phyloP scores from a whole-genome alignment of 1,140 invertebrate genomes.

The Trichomalopsis sarcophagae region DNA sequence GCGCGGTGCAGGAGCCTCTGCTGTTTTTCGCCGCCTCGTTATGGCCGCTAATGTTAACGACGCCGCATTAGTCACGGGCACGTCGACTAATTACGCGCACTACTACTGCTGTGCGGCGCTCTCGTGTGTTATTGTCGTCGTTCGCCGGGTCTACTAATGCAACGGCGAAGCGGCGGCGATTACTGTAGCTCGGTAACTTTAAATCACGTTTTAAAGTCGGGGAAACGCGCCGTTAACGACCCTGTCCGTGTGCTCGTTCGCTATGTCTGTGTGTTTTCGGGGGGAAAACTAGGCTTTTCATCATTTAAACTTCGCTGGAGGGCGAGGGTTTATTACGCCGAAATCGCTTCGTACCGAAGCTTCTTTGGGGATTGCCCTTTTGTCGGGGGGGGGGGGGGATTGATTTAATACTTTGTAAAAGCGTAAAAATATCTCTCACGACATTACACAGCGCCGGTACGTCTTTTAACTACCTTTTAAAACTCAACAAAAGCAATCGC shows the following conservation, averaged over 20 bases:
- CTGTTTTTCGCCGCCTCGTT: not conserved
- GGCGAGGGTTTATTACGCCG: not conserved
- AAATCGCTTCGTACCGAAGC: not conserved
- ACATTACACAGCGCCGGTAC: too few species aligned
- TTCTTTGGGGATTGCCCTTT: not conserved
- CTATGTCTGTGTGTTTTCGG: not conserved
- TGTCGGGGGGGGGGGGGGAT: too few species aligned
- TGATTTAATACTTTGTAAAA: too few species aligned
- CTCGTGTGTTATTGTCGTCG: not conserved
- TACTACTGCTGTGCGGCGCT: not conserved
- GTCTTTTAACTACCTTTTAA: not conserved
- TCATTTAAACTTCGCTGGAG: not conserved
- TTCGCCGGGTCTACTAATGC: not conserved
- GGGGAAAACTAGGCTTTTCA: not conserved
- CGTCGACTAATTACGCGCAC: slow-evolving; percentile 19
- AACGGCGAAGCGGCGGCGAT: not conserved
- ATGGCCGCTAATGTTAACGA: slow-evolving; percentile 5
- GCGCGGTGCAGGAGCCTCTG: not conserved
- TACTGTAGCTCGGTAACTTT: not conserved
- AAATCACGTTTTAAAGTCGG: slow-evolving; percentile 10
- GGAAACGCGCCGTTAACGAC: not conserved
- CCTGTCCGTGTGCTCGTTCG: not conserved
- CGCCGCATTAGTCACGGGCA: slow-evolving; percentile 14
- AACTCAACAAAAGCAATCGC: not conserved
- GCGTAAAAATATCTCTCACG: too few species aligned